phyloP scores from a whole-genome alignment of 2,888 invertebrate species.

The Tachystola acroxantha region DNA sequence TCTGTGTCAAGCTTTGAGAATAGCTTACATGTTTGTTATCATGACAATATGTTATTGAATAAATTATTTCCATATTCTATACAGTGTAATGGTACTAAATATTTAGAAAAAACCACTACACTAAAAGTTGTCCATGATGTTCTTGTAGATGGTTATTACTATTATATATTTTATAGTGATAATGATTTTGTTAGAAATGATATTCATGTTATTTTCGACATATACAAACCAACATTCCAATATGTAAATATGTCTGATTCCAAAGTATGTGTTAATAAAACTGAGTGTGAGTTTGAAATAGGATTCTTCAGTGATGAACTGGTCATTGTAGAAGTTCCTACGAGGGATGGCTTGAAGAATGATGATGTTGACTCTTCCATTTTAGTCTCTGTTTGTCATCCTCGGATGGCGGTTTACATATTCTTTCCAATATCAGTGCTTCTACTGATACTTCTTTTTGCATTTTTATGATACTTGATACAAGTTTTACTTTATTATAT shows the following conservation, averaged over 20 bases:
- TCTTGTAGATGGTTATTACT: constrained; percentile 88
- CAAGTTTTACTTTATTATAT: constrained; percentile 47
- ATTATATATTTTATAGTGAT: constrained; percentile 93
- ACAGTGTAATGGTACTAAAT: constrained; percentile 83
- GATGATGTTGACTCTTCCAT: constrained; percentile 85
- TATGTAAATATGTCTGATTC: constrained; percentile 83
- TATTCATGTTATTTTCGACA: constrained; percentile 90
- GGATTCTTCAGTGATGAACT: constrained; percentile 85
- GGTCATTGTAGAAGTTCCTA: constrained; percentile 91
- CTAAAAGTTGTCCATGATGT: constrained; percentile 84
- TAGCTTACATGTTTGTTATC: constrained; percentile 85
- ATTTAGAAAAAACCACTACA: constrained; percentile 82
- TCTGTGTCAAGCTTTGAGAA: constrained; percentile 92
- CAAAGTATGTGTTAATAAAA: constrained; percentile 85
- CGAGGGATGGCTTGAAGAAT: constrained; percentile 87
- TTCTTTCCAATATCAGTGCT: constrained; percentile 88
- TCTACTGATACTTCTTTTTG: constrained; percentile 86
- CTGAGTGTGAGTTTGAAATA: constrained; percentile 86
- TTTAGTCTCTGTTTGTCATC: constrained; percentile 87
- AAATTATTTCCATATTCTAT: constrained; percentile 84
- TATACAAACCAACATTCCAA: constrained; percentile 90
- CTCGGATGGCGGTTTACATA: constrained; percentile 87
- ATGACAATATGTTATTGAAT: constrained; percentile 85
- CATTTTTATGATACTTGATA: constrained; percentile 83
- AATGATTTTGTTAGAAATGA: constrained; percentile 88